A percentile compares a stretch with the other conserved stretches of the same genome.
These are phyloP conservation scores for Sakesphorus luctuosus DNA, from an alignment of 2,113 vertebrate genomes.

Conservation along the genomic window DNA sequence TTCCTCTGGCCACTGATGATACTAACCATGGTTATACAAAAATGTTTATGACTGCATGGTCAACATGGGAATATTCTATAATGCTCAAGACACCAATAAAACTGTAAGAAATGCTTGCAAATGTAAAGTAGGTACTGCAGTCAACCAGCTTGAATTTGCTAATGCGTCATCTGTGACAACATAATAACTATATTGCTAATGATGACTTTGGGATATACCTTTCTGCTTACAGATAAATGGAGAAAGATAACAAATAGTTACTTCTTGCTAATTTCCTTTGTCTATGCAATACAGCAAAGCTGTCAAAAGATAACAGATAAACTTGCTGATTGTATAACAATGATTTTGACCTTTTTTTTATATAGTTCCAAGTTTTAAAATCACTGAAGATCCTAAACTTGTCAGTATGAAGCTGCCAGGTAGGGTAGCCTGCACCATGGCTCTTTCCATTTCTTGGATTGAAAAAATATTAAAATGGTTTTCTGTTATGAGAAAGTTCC, in stretches of 20 bases:
- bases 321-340: background rate
- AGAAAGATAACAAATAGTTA: background rate
- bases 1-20: background rate
- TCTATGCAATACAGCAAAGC: background rate
- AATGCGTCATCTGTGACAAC: background rate
- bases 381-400: background rate
- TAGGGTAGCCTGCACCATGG: fast-evolving
- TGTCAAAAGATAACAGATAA: background rate
- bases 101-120: background rate
- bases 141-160: background rate
- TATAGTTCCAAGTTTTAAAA: background rate
- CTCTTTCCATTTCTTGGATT: background rate
- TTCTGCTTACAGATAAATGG: background rate
- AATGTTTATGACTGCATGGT: background rate
- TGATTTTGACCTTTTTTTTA: background rate
- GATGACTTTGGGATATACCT: background rate
- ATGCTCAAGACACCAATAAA: background rate
- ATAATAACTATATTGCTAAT: background rate
- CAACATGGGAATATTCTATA: background rate
- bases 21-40: background rate
- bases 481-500: background rate
- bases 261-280: background rate
- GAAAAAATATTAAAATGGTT: background rate
- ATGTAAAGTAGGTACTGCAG: background rate
- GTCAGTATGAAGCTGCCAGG: background rate